phyloP scores from a whole-genome alignment of 1,140 invertebrate genomes.

The Euschistus heros region DNA sequence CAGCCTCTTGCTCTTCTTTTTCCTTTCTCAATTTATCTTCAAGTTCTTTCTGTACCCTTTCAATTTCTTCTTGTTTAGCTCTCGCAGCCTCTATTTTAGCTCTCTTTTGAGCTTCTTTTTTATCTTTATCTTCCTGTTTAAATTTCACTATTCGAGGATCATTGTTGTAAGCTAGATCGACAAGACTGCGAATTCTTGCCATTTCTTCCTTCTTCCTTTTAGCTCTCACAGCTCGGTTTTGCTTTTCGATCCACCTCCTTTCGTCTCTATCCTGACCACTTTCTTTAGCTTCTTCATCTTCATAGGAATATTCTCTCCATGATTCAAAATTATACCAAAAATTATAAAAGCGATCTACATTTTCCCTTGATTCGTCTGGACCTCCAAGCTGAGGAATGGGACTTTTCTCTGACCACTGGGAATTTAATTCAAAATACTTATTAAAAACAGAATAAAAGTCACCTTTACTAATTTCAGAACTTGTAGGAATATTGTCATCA shows the following conservation, averaged over 20 bases:
- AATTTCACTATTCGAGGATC: slow-evolving; percentile 88
- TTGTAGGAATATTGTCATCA: slow-evolving; percentile 74
- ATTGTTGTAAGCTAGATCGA: slow-evolving; percentile 86
- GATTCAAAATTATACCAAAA: slow-evolving; percentile 98
- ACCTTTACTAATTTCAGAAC: slow-evolving; percentile 60
- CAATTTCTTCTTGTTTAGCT: slow-evolving; percentile 42
- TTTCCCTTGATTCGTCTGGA: slow-evolving; percentile 51
- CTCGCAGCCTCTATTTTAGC: slow-evolving; percentile 82
- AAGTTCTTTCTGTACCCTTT: slow-evolving; percentile 50
- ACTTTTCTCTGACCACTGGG: slow-evolving; percentile 82
- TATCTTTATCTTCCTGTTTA: slow-evolving; percentile 88
- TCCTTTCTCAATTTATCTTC: slow-evolving; percentile 53
- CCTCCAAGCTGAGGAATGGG: slow-evolving; percentile 79
- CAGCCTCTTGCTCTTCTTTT: slow-evolving; percentile 72
- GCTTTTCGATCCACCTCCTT: slow-evolving; percentile 88
- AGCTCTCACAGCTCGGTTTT: slow-evolving; percentile 82
- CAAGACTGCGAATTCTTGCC: slow-evolving; percentile 72
- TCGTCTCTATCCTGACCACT: slow-evolving; percentile 93
- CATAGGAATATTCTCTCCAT: slow-evolving; percentile 98
- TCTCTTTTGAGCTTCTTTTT: slow-evolving; percentile 75
- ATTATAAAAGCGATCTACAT: slow-evolving; percentile 76
- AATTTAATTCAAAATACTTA: slow-evolving; percentile 74
- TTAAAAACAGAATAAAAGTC: slow-evolving; percentile 43
- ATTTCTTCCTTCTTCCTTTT: slow-evolving; percentile 96
- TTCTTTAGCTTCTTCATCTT: slow-evolving; percentile 98